A percentile compares a stretch with the other conserved stretches of the same genome.
Evolutionary conservation across 2,113 vertebrate genomes (phyloP).

Genomic region (Rutilus rutilus): DNA sequence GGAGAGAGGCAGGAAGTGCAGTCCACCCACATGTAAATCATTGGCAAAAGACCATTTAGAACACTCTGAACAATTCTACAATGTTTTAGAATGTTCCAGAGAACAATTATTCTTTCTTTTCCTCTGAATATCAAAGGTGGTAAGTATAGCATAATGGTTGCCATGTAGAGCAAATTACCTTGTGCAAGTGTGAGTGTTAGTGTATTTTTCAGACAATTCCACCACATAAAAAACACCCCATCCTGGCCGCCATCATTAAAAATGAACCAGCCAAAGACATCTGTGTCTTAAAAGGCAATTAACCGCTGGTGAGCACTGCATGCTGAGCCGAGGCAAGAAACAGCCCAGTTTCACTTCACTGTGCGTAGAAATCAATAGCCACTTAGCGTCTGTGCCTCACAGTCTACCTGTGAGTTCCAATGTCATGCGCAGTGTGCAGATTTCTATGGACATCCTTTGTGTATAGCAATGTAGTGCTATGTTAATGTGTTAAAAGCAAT

Average conservation of each 20-base stretch:
- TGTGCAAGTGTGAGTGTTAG: not conserved
- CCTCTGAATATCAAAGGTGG: not conserved
- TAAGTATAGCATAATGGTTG: not conserved
- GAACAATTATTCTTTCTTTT: not conserved
- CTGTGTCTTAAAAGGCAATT: conserved; percentile 64
- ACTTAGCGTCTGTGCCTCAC: conserved; percentile 54
- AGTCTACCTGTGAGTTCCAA: conserved; percentile 35
- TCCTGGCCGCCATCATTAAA: conserved; percentile 51
- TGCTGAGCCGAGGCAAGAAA: conserved; percentile 45
- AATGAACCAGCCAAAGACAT: conserved; percentile 52
- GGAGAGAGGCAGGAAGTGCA: conserved; percentile 42
- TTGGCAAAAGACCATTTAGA: conserved; percentile 1
- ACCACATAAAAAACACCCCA: conserved; percentile 36
- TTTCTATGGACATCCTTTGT: not conserved
- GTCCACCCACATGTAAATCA: conserved; percentile 54
- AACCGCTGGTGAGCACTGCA: conserved; percentile 32
- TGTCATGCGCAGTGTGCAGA: not conserved
- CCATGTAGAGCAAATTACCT: not conserved
- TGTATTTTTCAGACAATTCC: not conserved
- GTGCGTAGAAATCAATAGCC: conserved; percentile 60
- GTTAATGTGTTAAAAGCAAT: not conserved
- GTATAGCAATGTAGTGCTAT: not conserved
- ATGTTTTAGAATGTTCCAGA: not conserved
- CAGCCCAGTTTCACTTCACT: conserved; percentile 44
- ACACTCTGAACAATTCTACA: not conserved